phyloP scores from a whole-genome alignment of 2,888 invertebrate genomes.

The Nycteola revayana region DNA sequence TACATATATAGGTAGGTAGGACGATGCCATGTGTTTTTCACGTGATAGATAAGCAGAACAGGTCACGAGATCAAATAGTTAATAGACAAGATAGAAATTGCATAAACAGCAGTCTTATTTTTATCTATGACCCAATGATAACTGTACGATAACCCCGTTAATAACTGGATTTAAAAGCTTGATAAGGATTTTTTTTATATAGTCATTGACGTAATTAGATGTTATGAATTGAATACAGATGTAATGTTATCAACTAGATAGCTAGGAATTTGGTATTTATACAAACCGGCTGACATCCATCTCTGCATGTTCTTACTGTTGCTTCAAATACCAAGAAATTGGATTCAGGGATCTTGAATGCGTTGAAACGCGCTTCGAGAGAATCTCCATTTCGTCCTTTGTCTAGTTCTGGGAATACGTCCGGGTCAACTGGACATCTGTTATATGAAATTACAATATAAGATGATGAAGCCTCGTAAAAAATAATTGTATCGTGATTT shows the following conservation, averaged over 20 bases:
- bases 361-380: slow-evolving; percentile 94
- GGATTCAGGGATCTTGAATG: slow-evolving; percentile 96
- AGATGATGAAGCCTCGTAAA: no score
- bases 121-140: slow-evolving; percentile 29
- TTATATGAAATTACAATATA: no score
- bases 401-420: slow-evolving; percentile 95
- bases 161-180: slow-evolving; percentile 33
- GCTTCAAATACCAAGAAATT: slow-evolving; percentile 97
- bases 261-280: background rate
- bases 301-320: slow-evolving; percentile 93
- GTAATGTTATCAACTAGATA: background rate
- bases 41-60: slow-evolving; percentile 12
- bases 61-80: slow-evolving; percentile 17
- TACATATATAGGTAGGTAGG: no score
- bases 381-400: slow-evolving; percentile 93
- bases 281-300: slow-evolving; percentile 92
- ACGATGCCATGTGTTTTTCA: no score
- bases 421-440: slow-evolving; percentile 95
- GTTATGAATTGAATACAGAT: slow-evolving; percentile 22
- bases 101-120: slow-evolving; percentile 38
- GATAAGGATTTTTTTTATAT: slow-evolving; percentile 42
- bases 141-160: slow-evolving; percentile 38
- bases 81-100: slow-evolving; percentile 24
- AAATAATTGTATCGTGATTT: no score
- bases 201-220: slow-evolving; percentile 51